Conservation (phyloP, 1,140 invertebrate species). For the Eupristina koningsbergeri region DNA sequence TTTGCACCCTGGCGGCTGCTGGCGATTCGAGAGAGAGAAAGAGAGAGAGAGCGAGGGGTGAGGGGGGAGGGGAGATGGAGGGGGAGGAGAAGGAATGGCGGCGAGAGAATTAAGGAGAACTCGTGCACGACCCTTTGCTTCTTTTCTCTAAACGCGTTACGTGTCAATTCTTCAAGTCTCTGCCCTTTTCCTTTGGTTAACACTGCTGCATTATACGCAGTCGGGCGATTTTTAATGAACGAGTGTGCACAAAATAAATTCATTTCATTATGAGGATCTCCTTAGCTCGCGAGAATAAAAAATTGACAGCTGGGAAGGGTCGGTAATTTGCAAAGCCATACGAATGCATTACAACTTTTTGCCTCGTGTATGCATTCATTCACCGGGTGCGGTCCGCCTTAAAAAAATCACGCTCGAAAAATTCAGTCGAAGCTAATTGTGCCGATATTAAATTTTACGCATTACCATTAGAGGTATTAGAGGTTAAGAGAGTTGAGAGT, state of each 20-base stretch:
- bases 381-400: too few relatives aligned
- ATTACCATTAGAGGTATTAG: too few relatives aligned
- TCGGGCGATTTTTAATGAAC: slow-evolving; percentile 9
- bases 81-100: not conserved
- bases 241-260: not conserved
- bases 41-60: not conserved
- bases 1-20: slow-evolving; percentile 28
- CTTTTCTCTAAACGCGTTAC: slow-evolving; percentile 13
- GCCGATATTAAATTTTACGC: too few relatives aligned
- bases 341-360: too few relatives aligned
- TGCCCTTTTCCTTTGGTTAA: not conserved
- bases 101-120: slow-evolving; percentile 30
- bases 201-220: not conserved
- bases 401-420: too few relatives aligned
- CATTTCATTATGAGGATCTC: not conserved
- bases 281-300: not conserved
- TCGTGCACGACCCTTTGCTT: slow-evolving; percentile 13
- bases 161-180: not conserved
- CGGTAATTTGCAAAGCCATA: not conserved
- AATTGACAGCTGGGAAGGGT: not conserved
- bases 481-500: too few relatives aligned
- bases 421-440: too few relatives aligned
- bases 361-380: too few relatives aligned
- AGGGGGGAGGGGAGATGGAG: not conserved
- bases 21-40: not conserved